A percentile compares a stretch with the other conserved stretches of the same genome.
Evolutionary conservation across 2,797 vertebrate species (phyloP).

Genomic region (Lindbergichthys nudifrons): DNA sequence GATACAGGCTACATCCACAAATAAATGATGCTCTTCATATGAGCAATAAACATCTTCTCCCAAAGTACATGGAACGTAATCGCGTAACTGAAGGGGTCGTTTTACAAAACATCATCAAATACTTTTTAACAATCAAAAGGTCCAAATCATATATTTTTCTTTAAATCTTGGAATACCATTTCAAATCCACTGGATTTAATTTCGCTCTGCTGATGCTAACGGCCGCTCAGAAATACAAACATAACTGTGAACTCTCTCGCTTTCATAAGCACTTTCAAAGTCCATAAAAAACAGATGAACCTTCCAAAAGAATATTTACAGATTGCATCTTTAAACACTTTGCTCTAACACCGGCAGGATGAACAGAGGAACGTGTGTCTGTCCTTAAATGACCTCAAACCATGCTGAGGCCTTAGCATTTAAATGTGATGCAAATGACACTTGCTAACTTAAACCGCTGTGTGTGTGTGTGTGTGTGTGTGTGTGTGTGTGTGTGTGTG

Average conservation of each 20-base stretch:
- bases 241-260: constrained; percentile 45
- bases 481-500: constrained; percentile 13
- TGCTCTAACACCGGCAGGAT: constrained; percentile 38
- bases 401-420: background rate
- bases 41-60: constrained; percentile 34
- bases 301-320: constrained; percentile 71
- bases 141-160: constrained; percentile 48
- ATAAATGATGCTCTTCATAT: constrained; percentile 67
- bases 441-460: background rate
- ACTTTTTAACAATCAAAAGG: constrained; percentile 52
- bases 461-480: constrained; percentile 11
- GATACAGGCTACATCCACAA: constrained; percentile 58
- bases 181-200: constrained; percentile 82
- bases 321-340: constrained; percentile 74
- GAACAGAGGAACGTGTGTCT: constrained; percentile 17
- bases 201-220: constrained; percentile 43
- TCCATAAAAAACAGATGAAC: constrained; percentile 18
- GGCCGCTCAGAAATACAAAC: constrained; percentile 55
- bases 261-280: constrained; percentile 52
- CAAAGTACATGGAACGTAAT: constrained; percentile 43
- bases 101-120: constrained; percentile 51
- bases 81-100: constrained; percentile 35
- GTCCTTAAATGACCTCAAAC: constrained; percentile 23
- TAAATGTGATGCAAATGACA: constrained; percentile 26
- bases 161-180: constrained; percentile 52